These are phyloP conservation scores for Ostrea edulis DNA, from an alignment of 1,140 invertebrate genomes.

Conservation along the genomic window DNA sequence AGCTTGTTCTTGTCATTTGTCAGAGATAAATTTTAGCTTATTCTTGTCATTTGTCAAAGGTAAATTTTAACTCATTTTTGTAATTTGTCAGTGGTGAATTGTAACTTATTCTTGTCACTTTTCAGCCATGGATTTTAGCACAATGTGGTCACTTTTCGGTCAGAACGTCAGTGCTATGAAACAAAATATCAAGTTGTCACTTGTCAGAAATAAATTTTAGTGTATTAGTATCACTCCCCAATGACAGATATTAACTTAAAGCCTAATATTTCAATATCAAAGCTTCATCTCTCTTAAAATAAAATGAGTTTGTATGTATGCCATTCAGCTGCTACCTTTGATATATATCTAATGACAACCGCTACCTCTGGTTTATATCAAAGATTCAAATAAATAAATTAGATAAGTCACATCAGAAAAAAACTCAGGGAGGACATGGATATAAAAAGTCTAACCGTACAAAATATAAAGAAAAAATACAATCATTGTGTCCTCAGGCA, in stretches of 20 bases:
- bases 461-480: conserved; percentile 22
- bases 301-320: background rate
- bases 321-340: background rate
- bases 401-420: background rate
- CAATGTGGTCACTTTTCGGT: background rate
- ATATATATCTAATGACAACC: background rate
- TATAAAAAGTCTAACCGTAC: background rate
- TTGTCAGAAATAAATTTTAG: background rate
- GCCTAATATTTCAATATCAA: background rate
- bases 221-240: background rate
- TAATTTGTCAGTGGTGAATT: background rate
- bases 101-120: background rate
- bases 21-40: background rate
- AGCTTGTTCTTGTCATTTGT: background rate
- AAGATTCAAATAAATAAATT: background rate
- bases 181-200: background rate
- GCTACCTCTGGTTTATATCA: background rate
- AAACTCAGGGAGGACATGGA: background rate
- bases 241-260: background rate
- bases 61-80: background rate
- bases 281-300: background rate
- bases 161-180: no score
- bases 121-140: background rate
- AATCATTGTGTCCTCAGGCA: background rate
- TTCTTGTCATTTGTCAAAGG: background rate